A percentile compares a stretch with the other conserved stretches of the same genome.
phyloP scores from a whole-genome alignment of 1,140 invertebrate genomes.

The Anadara kagoshimensis region DNA sequence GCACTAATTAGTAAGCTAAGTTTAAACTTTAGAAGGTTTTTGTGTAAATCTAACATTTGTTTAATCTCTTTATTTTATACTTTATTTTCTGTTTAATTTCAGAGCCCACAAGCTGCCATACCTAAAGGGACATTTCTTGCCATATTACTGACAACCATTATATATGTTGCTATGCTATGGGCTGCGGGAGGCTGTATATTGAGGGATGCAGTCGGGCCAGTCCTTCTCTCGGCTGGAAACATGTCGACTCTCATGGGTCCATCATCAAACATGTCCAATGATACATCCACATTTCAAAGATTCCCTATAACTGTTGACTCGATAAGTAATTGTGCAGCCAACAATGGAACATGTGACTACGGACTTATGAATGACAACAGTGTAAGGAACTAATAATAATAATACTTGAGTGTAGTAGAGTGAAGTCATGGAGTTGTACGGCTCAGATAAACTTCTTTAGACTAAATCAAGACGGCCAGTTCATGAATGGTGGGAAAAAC shows the following conservation, averaged over 20 bases:
- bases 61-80: too few relatives aligned
- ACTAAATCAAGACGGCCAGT: too few relatives aligned
- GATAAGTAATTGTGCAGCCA: slow-evolving; percentile 32
- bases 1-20: too few relatives aligned
- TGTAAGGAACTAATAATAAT: too few relatives aligned
- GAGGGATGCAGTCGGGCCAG: slow-evolving; percentile 86
- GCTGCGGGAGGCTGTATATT: slow-evolving; percentile 81
- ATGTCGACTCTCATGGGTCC: too few relatives aligned
- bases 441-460: too few relatives aligned
- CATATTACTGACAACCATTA: slow-evolving; percentile 87
- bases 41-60: too few relatives aligned
- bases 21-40: too few relatives aligned
- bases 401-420: too few relatives aligned
- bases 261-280: too few relatives aligned
- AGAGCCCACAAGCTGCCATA: slow-evolving; percentile 84
- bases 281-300: not conserved
- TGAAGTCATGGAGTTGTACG: too few relatives aligned
- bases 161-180: slow-evolving; percentile 88
- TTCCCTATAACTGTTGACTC: slow-evolving; percentile 14
- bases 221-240: not conserved
- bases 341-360: slow-evolving; percentile 77
- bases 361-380: slow-evolving; percentile 84
- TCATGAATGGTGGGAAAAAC: too few relatives aligned
- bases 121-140: slow-evolving; percentile 89
- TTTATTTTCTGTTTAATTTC: slow-evolving; percentile 16